Evolutionary conservation across 1,140 invertebrate species (phyloP).

Genomic region (Drosophila biarmipes): DNA sequence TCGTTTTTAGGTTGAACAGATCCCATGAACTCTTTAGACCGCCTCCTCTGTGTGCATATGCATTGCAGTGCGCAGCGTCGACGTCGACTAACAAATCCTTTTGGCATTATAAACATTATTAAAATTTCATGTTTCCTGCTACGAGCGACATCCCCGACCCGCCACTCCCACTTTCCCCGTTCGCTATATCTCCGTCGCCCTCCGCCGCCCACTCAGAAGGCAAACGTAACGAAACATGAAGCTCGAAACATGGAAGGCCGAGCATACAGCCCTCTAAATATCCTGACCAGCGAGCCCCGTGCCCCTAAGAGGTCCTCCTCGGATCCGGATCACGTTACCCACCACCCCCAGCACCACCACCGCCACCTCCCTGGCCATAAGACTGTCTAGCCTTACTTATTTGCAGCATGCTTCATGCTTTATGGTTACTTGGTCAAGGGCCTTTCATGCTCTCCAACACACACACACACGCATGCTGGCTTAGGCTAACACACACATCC

Average conservation of each 20-base stretch:
- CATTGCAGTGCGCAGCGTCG: constrained; percentile 69
- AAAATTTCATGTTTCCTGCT: constrained; percentile 83
- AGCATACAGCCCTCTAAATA: constrained; percentile 35
- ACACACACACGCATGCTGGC: constrained; percentile 36
- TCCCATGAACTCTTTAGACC: neutral
- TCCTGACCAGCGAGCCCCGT: constrained; percentile 24
- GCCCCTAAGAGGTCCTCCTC: neutral
- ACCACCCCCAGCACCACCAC: neutral
- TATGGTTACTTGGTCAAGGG: constrained; percentile 83
- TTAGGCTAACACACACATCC: constrained; percentile 38
- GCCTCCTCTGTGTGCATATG: constrained; percentile 42
- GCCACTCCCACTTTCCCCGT: constrained; percentile 18
- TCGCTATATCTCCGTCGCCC: neutral
- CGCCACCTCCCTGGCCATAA: constrained; percentile 39
- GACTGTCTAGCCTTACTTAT: constrained; percentile 80
- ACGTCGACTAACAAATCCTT: constrained; percentile 82
- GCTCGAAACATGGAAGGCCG: constrained; percentile 48
- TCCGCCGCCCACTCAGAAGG: constrained; percentile 63
- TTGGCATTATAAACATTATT: constrained; percentile 84
- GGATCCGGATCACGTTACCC: neutral
- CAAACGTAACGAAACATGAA: constrained; percentile 81
- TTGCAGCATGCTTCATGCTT: constrained; percentile 82
- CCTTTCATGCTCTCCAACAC: constrained; percentile 59
- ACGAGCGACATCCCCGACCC: constrained; percentile 56
- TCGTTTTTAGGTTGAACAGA: no score